These are phyloP conservation scores for Triplophysa rosa DNA, from an alignment of 2,113 vertebrate species.

Conservation along the genomic window DNA sequence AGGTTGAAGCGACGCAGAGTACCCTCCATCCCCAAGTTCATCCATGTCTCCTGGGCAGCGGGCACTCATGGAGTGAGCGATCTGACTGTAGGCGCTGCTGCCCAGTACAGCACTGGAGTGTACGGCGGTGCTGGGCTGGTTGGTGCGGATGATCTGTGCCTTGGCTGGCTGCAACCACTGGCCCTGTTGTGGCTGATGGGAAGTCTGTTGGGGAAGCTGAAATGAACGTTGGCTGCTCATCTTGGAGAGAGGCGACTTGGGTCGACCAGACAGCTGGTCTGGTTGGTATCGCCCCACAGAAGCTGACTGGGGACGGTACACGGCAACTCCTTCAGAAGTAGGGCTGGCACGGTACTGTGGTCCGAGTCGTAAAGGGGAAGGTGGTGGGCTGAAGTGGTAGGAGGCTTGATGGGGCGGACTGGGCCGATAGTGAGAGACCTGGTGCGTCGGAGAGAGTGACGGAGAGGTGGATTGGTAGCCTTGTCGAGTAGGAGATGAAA, in stretches of 20 bases:
- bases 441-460: slow-evolving; percentile 83
- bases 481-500: slow-evolving; percentile 82
- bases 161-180: slow-evolving; percentile 90
- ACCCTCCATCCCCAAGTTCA: slow-evolving; percentile 70
- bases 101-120: slow-evolving; percentile 68
- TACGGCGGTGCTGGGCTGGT: slow-evolving; percentile 74
- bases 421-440: slow-evolving; percentile 81
- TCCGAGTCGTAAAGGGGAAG: slow-evolving; percentile 80
- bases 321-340: slow-evolving; percentile 78
- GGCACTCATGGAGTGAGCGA: slow-evolving; percentile 81
- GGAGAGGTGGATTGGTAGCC: slow-evolving; percentile 83
- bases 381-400: slow-evolving; percentile 85
- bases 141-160: slow-evolving; percentile 86
- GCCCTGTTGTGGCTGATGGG: slow-evolving; percentile 77
- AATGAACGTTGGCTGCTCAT: slow-evolving; percentile 82
- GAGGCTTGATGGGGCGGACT: slow-evolving; percentile 79
- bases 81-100: slow-evolving; percentile 83
- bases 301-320: slow-evolving; percentile 83
- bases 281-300: slow-evolving; percentile 79
- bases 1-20: slow-evolving; percentile 76
- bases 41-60: slow-evolving; percentile 86
- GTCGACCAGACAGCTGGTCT: slow-evolving; percentile 81
- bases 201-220: slow-evolving; percentile 81
- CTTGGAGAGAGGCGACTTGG: slow-evolving; percentile 86
- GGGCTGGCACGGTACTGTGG: slow-evolving; percentile 83